Conservation (phyloP, 2,113 vertebrate species). For the Seriola aureovittata region DNA sequence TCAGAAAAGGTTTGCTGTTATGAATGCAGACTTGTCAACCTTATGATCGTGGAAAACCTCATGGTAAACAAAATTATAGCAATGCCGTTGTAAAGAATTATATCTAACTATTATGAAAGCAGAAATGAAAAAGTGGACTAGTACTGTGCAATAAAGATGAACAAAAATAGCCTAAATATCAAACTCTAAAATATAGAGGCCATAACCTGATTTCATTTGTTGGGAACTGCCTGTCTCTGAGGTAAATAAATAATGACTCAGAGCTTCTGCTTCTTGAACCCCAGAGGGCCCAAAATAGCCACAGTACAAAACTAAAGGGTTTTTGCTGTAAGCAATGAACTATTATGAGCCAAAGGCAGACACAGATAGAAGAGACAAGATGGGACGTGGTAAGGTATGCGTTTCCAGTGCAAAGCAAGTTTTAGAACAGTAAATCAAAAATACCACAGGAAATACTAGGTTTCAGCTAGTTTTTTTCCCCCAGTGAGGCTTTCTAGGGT, state of each 20-base stretch:
- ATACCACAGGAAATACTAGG: not conserved
- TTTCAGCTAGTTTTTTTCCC: not conserved
- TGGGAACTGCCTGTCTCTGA: not conserved
- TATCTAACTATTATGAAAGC: not conserved
- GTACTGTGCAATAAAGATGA: not conserved
- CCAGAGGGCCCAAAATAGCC: conserved; percentile 26
- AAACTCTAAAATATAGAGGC: not conserved
- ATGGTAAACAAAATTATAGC: not conserved
- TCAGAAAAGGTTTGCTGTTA: not conserved
- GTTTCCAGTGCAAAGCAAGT: not conserved
- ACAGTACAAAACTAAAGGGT: conserved; percentile 13
- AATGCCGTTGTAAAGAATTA: not conserved
- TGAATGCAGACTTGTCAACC: not conserved
- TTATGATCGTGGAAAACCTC: not conserved
- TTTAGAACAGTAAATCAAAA: conserved; percentile 8
- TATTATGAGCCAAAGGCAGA: conserved; percentile 19
- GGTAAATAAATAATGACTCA: conserved; percentile 50
- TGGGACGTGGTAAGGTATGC: not conserved
- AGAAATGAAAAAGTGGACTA: not conserved
- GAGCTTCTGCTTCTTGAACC: conserved; percentile 40
- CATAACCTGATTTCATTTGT: conserved; percentile 17
- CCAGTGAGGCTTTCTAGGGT: not conserved
- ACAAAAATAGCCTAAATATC: not conserved
- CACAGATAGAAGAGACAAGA: conserved; percentile 14
- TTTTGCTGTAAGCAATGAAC: conserved; percentile 25